Conservation (phyloP, 2,113 vertebrate genomes). For the Oenanthe melanoleuca region DNA sequence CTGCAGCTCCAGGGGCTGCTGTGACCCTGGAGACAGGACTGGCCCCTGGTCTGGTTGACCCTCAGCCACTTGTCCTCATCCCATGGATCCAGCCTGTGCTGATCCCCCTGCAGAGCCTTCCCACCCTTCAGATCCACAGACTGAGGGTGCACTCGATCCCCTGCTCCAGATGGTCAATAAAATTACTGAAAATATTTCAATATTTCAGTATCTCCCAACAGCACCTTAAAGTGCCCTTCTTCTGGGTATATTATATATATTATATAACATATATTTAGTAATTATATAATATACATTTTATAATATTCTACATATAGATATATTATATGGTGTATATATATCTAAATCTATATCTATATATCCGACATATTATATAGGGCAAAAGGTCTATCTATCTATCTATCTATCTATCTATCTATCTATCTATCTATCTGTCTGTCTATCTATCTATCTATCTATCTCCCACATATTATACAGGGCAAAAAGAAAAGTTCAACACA, state of each 20-base stretch:
- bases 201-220: not conserved
- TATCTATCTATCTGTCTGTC: no score
- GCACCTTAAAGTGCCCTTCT: not conserved
- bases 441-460: no score
- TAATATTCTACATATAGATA: no score
- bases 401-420: no score
- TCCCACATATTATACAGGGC: not conserved
- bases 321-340: no score
- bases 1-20: not conserved
- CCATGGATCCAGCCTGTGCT: not conserved
- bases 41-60: not conserved
- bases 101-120: not conserved
- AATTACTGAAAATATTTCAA: not conserved
- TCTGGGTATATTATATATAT: no score
- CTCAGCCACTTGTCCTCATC: not conserved
- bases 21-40: not conserved
- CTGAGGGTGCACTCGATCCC: not conserved
- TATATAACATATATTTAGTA: no score
- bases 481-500: not conserved
- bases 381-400: no score
- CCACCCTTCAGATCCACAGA: not conserved
- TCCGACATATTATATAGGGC: no score
- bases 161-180: accelerated
- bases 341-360: no score
- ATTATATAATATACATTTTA: no score